Conservation (phyloP, 2,113 vertebrate genomes). For the Anser brachyrhynchus region DNA sequence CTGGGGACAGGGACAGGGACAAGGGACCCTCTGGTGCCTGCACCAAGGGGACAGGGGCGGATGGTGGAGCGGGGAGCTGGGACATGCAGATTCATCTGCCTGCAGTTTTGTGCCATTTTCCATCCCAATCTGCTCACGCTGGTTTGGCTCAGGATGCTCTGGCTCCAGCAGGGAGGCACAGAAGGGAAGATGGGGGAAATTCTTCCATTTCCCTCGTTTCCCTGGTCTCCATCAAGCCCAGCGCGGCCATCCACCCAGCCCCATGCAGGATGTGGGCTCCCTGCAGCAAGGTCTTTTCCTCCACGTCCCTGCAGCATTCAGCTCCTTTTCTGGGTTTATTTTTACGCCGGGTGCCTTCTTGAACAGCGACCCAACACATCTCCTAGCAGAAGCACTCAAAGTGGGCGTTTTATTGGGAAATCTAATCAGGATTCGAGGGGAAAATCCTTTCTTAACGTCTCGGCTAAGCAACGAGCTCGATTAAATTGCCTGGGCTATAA, state of each 20-base stretch:
- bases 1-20: rapidly evolving
- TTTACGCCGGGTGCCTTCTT: not conserved
- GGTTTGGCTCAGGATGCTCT: not conserved
- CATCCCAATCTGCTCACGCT: not conserved
- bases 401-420: slow-evolving; percentile 36
- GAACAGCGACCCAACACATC: not conserved
- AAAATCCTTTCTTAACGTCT: slow-evolving; percentile 54
- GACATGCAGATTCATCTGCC: not conserved
- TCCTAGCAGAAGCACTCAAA: slow-evolving; percentile 39
- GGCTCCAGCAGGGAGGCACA: not conserved
- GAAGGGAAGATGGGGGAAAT: slow-evolving; percentile 30
- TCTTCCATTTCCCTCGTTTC: not conserved
- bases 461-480: not conserved
- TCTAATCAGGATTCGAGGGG: slow-evolving; percentile 38
- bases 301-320: not conserved
- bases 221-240: rapidly evolving
- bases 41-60: rapidly evolving
- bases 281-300: not conserved
- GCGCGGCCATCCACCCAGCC: not conserved
- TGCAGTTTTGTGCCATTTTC: not conserved
- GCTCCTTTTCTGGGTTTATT: not conserved
- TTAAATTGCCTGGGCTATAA: slow-evolving; percentile 24
- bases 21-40: not conserved
- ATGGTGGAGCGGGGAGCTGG: not conserved
- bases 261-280: not conserved